Conservation (phyloP, 2,113 vertebrate genomes). For the Ptychochromis oligacanthus region DNA sequence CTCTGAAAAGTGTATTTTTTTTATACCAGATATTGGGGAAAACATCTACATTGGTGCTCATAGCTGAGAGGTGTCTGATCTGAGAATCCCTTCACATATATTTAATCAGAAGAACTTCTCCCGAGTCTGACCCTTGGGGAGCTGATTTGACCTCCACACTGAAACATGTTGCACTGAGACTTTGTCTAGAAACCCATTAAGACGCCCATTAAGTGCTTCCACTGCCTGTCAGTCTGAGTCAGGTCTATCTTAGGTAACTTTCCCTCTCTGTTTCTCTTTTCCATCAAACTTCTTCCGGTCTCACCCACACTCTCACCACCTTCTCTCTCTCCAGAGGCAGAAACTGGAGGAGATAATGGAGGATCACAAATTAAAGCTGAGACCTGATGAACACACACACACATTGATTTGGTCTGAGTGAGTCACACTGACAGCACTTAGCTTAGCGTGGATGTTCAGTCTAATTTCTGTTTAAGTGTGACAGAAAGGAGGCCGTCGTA, state of each 20-base stretch:
- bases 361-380: conserved; percentile 28
- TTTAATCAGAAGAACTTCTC: background rate
- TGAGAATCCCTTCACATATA: background rate
- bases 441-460: background rate
- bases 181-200: conserved; percentile 46
- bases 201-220: conserved; percentile 33
- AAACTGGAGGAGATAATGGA: conserved; percentile 40
- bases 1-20: too few relatives aligned
- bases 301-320: background rate
- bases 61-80: background rate
- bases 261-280: background rate
- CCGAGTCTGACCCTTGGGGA: background rate
- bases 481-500: background rate
- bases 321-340: conserved; percentile 1
- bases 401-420: conserved; percentile 14
- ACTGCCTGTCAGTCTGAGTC: conserved; percentile 9
- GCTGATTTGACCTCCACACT: background rate
- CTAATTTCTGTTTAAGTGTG: background rate
- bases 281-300: background rate
- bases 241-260: conserved; percentile 25
- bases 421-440: conserved; percentile 19
- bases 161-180: conserved; percentile 6
- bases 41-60: too few relatives aligned
- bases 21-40: too few relatives aligned
- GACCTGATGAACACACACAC: conserved; percentile 19